Conservation (phyloP, 2,113 vertebrate genomes). For the Python bivittatus region DNA sequence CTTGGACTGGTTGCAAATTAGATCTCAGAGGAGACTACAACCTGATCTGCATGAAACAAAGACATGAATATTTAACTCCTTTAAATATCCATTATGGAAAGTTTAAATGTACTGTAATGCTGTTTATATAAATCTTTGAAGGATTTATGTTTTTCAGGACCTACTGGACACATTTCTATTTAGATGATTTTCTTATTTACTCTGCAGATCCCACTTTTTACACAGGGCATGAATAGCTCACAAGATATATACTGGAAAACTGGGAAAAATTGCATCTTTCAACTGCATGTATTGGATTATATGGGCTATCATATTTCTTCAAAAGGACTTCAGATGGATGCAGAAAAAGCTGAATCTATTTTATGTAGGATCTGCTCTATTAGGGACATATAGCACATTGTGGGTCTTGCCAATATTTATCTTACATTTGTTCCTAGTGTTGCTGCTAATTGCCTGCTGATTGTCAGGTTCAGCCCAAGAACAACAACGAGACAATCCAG, state of each 20-base stretch:
- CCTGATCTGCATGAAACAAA: background rate
- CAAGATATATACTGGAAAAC: background rate
- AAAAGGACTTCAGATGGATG: background rate
- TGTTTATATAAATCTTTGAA: background rate
- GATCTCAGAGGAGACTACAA: background rate
- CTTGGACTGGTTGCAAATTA: background rate
- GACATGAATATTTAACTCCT: background rate
- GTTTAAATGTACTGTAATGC: background rate
- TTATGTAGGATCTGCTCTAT: background rate
- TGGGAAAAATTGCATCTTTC: background rate
- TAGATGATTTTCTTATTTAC: background rate
- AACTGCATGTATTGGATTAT: background rate
- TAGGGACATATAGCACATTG: background rate
- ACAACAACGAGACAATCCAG: no score
- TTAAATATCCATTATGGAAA: background rate
- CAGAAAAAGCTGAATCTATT: background rate
- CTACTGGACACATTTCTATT: background rate
- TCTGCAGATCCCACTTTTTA: background rate
- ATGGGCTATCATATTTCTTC: background rate
- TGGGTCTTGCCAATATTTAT: background rate
- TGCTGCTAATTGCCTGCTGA: background rate
- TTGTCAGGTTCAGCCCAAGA: no score
- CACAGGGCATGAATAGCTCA: background rate
- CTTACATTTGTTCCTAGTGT: background rate
- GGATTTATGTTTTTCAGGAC: background rate